Base-by-base conservation (phyloP, 2,797 vertebrate genomes). In the Sorex maritimensis region DNA sequence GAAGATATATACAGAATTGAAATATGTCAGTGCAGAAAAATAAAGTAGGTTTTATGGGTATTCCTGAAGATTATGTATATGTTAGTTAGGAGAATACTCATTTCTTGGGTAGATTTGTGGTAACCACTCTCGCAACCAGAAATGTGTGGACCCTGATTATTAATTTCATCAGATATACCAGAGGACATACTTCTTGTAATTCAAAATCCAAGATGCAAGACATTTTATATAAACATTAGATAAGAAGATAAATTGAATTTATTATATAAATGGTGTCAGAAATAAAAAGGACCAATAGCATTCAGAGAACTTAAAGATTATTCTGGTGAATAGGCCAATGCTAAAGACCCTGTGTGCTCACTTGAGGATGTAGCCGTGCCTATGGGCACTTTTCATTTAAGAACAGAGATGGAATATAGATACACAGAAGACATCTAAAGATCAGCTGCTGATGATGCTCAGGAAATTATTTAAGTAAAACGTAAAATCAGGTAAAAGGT, bases 231-330 rank as follows among this genome's bases (percentile, higher is more conserved):
- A 49, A 93, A 41, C 74, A 79, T 89, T 88, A 92, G 65, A 95
- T 91, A 78, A 95, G 83, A 95, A 94, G 91, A 95, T 94, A 93
- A 94, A 96, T 90, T 89, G 80, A 86, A 95, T 95, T 94, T 96
- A 93, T 95, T 92, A 69, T 80, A 41, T 26, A 95, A 68, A 93
- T 0, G 0, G 65, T 92, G 63, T 78, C 69, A 81, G 67, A 93
- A 88, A 49, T 89, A 73, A 88, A 94, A 93, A 68, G 63, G 58
- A 86, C 82, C 69, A 92, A 81, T 82, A 52, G 65, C 12, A 0
- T 84, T 90, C 52, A 68, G 80, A 95, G 86, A 94, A 94, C 30
- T 88, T 81, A 75, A 63, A 26, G 30, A 79, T 86, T 52, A 88
- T 68, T 86, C 52, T 6, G 58, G 13, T 46, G 68, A 82, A 67